Percentiles rank a stretch among this genome's conserved stretches.
These are phyloP conservation scores for Silurus meridionalis DNA, from an alignment of 2,113 vertebrate genomes.

Conservation along the genomic window DNA sequence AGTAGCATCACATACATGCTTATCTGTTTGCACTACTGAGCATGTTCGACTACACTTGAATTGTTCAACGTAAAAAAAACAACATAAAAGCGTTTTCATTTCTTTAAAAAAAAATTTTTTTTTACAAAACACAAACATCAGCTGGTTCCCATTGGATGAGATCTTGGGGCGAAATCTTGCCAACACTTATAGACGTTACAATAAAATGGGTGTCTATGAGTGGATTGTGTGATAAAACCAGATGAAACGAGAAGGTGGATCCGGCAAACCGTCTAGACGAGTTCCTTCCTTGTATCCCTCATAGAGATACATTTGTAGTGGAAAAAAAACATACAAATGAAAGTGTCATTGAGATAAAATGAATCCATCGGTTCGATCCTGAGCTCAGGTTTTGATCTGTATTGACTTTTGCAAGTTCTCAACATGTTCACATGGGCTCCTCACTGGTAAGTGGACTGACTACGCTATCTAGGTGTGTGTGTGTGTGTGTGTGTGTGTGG, in stretches of 20 bases:
- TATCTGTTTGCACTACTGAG: not conserved
- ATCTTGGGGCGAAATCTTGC: conserved; percentile 23
- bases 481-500: not conserved
- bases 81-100: not conserved
- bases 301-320: no score
- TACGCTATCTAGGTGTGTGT: not conserved
- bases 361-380: not conserved
- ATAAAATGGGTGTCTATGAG: conserved; percentile 7
- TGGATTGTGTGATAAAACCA: not conserved
- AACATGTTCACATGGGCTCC: not conserved
- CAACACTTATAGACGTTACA: conserved; percentile 8
- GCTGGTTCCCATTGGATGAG: conserved; percentile 23
- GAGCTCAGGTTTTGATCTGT: not conserved
- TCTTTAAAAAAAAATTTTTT: not conserved
- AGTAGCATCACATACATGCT: not conserved
- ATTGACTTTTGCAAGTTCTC: not conserved
- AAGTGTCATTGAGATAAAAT: no score
- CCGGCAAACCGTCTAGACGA: not conserved
- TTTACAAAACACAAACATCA: not conserved
- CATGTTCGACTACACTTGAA: not conserved
- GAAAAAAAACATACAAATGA: no score
- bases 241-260: conserved; percentile 18
- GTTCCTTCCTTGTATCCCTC: no score
- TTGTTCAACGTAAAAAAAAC: not conserved
- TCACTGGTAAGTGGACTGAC: not conserved